A percentile compares a stretch with the other conserved stretches of the same genome.
Evolutionary conservation across 2,888 invertebrate species (phyloP).

Genomic region (Digitonthophagus gazella): DNA sequence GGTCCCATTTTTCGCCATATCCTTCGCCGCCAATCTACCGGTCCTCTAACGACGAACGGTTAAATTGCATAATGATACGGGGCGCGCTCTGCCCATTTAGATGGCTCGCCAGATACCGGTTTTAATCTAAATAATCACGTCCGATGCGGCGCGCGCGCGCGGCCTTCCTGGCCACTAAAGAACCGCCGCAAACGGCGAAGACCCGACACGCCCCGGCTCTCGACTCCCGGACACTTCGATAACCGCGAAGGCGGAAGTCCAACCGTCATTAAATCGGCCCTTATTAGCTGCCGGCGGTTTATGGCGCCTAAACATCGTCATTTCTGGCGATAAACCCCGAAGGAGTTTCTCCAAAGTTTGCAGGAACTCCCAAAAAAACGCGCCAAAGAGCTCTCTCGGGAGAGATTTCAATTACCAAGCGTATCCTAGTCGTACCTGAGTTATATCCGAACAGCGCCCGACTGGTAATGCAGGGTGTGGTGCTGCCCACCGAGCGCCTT

Average conservation of each 20-base stretch:
- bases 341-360: neutral
- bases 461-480: slow-evolving; percentile 6
- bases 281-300: slow-evolving; percentile 3
- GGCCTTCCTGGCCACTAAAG: neutral
- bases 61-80: slow-evolving; percentile 21
- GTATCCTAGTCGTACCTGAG: neutral
- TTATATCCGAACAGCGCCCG: slow-evolving; percentile 12
- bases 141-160: slow-evolving; percentile 10
- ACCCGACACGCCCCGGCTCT: neutral
- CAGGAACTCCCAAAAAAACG: neutral
- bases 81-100: slow-evolving; percentile 17
- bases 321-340: neutral
- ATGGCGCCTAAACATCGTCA: slow-evolving; percentile 5
- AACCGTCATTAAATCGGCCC: neutral
- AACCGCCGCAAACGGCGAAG: neutral
- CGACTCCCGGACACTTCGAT: neutral
- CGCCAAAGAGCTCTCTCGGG: neutral
- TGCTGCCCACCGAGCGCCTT: slow-evolving; percentile 10
- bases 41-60: neutral
- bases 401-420: slow-evolving; percentile 13
- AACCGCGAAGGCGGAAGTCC: neutral
- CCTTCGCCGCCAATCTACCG: neutral
- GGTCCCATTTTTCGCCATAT: neutral
- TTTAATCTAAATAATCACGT: slow-evolving; percentile 21
- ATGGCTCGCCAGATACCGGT: slow-evolving; percentile 13